Evolutionary conservation across 2,888 invertebrate genomes (phyloP).

Genomic region (Drosophila subquinaria): DNA sequence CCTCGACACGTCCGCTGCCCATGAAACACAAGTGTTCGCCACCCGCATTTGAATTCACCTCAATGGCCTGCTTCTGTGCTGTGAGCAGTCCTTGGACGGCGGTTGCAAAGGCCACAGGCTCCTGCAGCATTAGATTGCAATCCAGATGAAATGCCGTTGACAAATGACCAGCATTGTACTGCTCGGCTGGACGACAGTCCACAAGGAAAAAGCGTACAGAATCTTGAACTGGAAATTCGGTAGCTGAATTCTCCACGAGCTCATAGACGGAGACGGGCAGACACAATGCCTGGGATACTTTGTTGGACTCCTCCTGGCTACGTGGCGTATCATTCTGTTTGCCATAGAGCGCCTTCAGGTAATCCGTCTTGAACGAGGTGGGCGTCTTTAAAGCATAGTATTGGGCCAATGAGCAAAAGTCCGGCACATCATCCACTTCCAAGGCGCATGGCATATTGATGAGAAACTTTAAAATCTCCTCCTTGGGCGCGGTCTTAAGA

Average conservation of each 20-base stretch:
- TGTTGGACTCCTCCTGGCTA: constrained; percentile 86
- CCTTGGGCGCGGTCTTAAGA: constrained; percentile 90
- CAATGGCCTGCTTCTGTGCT: constrained; percentile 94
- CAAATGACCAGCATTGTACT: constrained; percentile 98
- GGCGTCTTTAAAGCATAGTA: constrained; percentile 98
- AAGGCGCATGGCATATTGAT: constrained; percentile 93
- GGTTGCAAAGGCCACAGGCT: constrained; percentile 96
- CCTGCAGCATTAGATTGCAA: constrained; percentile 98
- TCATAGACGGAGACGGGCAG: constrained; percentile 98
- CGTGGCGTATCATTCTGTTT: constrained; percentile 86
- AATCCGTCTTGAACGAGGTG: constrained; percentile 94
- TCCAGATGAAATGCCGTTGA: constrained; percentile 99
- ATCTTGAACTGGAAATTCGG: constrained; percentile 88
- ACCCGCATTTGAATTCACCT: constrained; percentile 94
- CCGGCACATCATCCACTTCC: constrained; percentile 97
- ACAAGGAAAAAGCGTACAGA: constrained; percentile 96
- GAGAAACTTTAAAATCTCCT: constrained; percentile 89
- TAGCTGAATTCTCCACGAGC: constrained; percentile 92
- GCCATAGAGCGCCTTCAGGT: constrained; percentile 89
- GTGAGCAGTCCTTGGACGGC: constrained; percentile 95
- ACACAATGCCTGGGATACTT: constrained; percentile 90
- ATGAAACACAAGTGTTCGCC: constrained; percentile 96
- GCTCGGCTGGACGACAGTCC: constrained; percentile 98
- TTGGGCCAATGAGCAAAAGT: constrained; percentile 98
- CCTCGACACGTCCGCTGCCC: constrained; percentile 96